Evolutionary conservation across 2,888 invertebrate genomes (phyloP).

Genomic region (Anagyrus pseudococci): DNA sequence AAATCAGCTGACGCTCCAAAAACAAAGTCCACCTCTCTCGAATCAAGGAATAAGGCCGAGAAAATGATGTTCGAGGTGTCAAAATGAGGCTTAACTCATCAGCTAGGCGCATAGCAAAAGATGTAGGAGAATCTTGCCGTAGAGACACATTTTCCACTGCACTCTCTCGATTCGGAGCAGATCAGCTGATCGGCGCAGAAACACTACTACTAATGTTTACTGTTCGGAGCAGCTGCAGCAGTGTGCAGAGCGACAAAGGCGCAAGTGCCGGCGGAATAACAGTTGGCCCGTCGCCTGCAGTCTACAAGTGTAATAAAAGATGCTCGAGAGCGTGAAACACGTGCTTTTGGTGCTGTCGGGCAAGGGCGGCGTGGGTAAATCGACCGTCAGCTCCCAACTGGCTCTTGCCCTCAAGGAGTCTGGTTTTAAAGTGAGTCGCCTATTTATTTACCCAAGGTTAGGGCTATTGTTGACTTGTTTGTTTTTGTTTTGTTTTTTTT

Average conservation of each 20-base stretch:
- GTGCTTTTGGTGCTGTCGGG: constrained; percentile 94
- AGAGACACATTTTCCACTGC: constrained; percentile 20
- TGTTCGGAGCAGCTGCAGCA: too few species aligned
- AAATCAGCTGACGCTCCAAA: too few species aligned
- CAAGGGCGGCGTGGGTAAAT: constrained; percentile 99
- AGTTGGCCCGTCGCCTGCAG: too few species aligned
- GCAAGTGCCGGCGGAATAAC: too few species aligned
- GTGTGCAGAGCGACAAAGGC: too few species aligned
- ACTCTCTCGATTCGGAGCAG: too few species aligned
- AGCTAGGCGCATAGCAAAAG: too few species aligned
- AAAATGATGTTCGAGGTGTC: too few species aligned
- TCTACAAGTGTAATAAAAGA: constrained; percentile 50
- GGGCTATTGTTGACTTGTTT: constrained; percentile 4
- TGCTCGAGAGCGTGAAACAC: constrained; percentile 83
- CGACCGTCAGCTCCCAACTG: constrained; percentile 92
- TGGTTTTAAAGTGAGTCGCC: constrained; percentile 75
- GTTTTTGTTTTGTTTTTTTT: background rate
- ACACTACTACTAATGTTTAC: background rate
- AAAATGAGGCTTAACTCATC: too few species aligned
- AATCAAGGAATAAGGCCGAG: too few species aligned
- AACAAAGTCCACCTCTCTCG: too few species aligned
- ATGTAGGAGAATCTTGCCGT: constrained; percentile 22
- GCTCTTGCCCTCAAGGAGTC: constrained; percentile 83
- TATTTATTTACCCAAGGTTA: background rate
- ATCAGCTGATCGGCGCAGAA: background rate